phyloP scores from a whole-genome alignment of 1,140 invertebrate genomes.

The Reticulitermes speratus region DNA sequence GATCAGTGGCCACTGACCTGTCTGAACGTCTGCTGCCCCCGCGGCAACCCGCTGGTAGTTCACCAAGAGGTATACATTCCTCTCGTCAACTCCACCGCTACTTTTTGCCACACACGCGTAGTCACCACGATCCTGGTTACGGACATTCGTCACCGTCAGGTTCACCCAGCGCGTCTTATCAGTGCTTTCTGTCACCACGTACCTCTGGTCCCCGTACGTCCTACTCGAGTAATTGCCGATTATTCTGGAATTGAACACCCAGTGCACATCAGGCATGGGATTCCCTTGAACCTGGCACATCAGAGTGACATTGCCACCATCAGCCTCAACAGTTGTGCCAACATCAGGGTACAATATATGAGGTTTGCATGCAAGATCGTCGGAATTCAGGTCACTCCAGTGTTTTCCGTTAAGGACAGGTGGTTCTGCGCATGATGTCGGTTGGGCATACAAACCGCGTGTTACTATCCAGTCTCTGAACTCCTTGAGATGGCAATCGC shows the following conservation, averaged over 20 bases:
- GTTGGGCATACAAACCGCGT: conserved; percentile 67
- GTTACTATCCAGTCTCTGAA: conserved; percentile 75
- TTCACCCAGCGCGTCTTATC: conserved; percentile 64
- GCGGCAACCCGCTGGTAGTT: conserved; percentile 37
- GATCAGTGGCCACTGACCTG: conserved; percentile 49
- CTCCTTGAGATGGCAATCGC: conserved; percentile 77
- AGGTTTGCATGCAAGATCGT: conserved; percentile 83
- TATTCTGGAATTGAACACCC: conserved; percentile 69
- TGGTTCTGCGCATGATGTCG: conserved; percentile 70
- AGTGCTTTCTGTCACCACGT: conserved; percentile 40
- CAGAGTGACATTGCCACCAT: conserved; percentile 46
- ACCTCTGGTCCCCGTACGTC: conserved; percentile 41
- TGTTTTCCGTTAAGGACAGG: conserved; percentile 59
- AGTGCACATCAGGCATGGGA: conserved; percentile 70
- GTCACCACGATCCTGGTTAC: conserved; percentile 75
- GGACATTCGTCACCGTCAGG: conserved; percentile 70
- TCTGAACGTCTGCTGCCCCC: conserved; percentile 35
- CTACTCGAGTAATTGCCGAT: conserved; percentile 56
- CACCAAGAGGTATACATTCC: conserved; percentile 66
- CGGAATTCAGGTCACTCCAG: conserved; percentile 68
- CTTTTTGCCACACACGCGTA: conserved; percentile 88
- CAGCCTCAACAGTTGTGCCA: conserved; percentile 49
- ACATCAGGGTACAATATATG: conserved; percentile 59
- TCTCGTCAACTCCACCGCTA: conserved; percentile 75
- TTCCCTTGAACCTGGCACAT: conserved; percentile 75